Evolutionary conservation across 2,113 vertebrate species (phyloP), one percentile per base, ranked within the genome.

Genomic region (Anser brachyrhynchus): DNA sequence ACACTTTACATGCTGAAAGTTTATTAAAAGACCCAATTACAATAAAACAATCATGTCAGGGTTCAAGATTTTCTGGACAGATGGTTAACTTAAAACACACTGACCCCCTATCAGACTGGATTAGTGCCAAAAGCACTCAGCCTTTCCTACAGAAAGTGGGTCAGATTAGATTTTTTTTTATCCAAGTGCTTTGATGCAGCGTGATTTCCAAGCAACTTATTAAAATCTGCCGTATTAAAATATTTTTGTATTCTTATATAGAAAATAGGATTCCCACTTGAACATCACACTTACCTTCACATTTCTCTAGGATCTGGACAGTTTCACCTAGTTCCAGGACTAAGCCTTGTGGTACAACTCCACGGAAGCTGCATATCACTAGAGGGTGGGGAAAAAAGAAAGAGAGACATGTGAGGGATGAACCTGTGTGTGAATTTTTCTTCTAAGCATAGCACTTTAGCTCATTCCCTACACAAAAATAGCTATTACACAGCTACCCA

Each of bases 361-460:
- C 99, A 93, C 99, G 98, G 98, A 99, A 99, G 97, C 98, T 99
- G 98, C 99, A 99, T 98, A 99, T 99, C 97, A 99, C 99, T 99
- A 87, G 93, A 96, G 97, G 96, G 98, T 64, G 94, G 86, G 95
- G 52, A 54, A 96, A 84, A 89, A 94, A 89, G 46, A 49, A 49
- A 92, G 84, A 93, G 28, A 97, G 2, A 93, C 89, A 75, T 59
- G 93, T 96, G 95, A 97, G 93, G 57, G 77, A 79, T 93, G 87
- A 93, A 93, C 72, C 94, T 95, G 74, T 89, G 93, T 84, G 76
- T 84, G 89, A 92, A 79, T 96, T 94, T 65, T 93, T 52, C 65
- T 82, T 91, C 93, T 89, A 81, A 92, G 93, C 94, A 84, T 75
- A 95, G 91, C 91, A 73, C 37, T 78, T 92, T 43, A 86, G 84